Evolutionary conservation across 35 echinoderm and acorn worm species (phyloP).

Genomic region (Ptychodera flava): DNA sequence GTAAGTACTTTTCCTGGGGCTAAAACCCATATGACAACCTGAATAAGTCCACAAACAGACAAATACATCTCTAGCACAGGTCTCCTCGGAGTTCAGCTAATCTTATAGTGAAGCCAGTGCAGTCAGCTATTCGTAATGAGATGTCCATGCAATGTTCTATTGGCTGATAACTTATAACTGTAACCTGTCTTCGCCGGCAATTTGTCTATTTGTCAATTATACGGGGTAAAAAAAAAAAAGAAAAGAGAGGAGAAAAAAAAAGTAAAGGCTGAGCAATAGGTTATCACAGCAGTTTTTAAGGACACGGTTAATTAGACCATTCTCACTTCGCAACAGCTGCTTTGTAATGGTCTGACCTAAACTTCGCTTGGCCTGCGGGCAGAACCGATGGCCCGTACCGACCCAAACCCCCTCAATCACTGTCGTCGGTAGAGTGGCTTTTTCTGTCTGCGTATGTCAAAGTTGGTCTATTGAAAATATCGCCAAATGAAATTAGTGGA

Average conservation of each 20-base stretch:
- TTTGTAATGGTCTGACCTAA: neutral
- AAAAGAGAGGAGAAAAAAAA: too few relatives aligned
- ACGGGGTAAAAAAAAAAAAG: neutral
- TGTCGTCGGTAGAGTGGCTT: neutral
- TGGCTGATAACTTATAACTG: neutral
- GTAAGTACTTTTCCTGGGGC: neutral
- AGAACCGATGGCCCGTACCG: neutral
- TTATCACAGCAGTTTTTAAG: neutral
- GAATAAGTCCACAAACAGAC: neutral
- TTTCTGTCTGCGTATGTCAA: neutral
- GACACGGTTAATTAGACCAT: neutral
- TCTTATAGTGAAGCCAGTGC: neutral
- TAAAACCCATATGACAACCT: neutral
- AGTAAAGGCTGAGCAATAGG: neutral
- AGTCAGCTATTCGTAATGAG: neutral
- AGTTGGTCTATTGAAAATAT: neutral
- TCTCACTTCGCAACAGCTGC: neutral
- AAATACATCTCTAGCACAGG: neutral
- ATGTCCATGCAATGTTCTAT: neutral
- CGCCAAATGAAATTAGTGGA: neutral
- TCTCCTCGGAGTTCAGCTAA: neutral
- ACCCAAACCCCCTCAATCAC: neutral
- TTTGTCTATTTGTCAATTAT: neutral
- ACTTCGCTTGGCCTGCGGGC: neutral
- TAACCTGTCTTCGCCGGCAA: neutral